These are phyloP conservation scores for Coluber constrictor DNA, from an alignment of 2,797 vertebrate genomes.

Conservation along the genomic window DNA sequence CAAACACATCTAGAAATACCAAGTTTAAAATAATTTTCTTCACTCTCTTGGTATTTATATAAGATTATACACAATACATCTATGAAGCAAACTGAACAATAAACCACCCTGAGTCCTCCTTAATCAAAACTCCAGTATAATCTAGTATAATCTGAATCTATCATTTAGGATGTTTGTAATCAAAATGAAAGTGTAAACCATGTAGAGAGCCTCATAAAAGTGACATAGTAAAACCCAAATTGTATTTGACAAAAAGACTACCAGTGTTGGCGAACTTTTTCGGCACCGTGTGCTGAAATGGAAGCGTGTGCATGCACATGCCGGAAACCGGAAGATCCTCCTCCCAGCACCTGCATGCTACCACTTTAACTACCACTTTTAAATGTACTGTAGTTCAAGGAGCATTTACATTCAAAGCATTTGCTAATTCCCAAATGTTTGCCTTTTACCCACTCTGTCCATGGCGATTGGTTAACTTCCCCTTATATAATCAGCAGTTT, in stretches of 20 bases:
- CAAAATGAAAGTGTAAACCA: background rate
- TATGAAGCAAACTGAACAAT: background rate
- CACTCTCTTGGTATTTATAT: background rate
- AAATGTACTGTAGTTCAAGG: background rate
- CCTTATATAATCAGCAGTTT: conserved; percentile 48
- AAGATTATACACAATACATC: background rate
- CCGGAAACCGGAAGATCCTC: too few species aligned
- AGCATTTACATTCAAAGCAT: conserved; percentile 41
- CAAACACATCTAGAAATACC: background rate
- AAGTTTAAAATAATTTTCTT: background rate
- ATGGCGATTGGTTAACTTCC: conserved; percentile 41
- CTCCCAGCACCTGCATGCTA: too few species aligned
- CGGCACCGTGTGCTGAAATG: too few species aligned
- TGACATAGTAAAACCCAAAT: background rate
- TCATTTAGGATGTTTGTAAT: background rate
- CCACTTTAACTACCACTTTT: background rate
- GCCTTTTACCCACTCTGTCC: conserved; percentile 50
- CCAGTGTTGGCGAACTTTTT: too few species aligned
- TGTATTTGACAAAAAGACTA: background rate
- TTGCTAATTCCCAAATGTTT: conserved; percentile 57
- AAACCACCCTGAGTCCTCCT: background rate
- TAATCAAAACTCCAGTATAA: background rate
- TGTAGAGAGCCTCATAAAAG: background rate
- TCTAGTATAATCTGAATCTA: background rate
- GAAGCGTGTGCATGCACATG: too few species aligned